Evolutionary conservation across 2,888 invertebrate species (phyloP).

Genomic region (Yponomeuta plumbellus): DNA sequence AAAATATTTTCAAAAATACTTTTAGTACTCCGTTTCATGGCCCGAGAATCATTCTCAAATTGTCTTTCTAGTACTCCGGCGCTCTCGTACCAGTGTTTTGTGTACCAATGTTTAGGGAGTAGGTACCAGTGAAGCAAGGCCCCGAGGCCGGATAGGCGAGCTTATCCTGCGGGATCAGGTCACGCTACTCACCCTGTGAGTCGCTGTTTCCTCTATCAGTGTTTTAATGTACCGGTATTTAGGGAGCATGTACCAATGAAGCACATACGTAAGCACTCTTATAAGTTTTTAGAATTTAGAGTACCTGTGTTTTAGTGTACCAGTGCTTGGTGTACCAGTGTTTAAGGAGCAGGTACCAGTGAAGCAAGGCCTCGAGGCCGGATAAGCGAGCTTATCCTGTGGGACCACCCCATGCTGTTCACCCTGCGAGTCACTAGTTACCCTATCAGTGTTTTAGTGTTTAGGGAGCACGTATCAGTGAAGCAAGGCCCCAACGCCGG

Average conservation of each 20-base stretch:
- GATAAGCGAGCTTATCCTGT: slow-evolving; percentile 70
- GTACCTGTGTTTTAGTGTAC: neutral
- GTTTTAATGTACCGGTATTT: too few relatives aligned
- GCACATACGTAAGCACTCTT: too few relatives aligned
- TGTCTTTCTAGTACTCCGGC: too few relatives aligned
- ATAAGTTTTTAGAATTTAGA: slow-evolving; percentile 26
- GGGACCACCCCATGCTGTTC: slow-evolving; percentile 69
- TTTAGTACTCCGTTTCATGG: too few relatives aligned
- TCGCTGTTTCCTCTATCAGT: too few relatives aligned
- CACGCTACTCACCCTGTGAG: slow-evolving; percentile 68
- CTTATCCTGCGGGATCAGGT: slow-evolving; percentile 70
- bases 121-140: slow-evolving; percentile 79
- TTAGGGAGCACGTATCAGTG: slow-evolving; percentile 74
- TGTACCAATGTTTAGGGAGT: neutral
- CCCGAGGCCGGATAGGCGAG: slow-evolving; percentile 72
- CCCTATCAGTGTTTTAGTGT: too few relatives aligned
- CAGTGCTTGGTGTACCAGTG: neutral
- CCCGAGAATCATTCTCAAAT: too few relatives aligned
- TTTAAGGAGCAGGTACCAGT: slow-evolving; percentile 63
- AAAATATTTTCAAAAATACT: too few relatives aligned
- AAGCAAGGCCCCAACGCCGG: slow-evolving; percentile 78
- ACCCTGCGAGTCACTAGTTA: slow-evolving; percentile 62
- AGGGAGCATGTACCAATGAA: too few relatives aligned
- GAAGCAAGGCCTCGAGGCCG: slow-evolving; percentile 78
- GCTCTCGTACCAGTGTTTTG: too few relatives aligned